Evolutionary conservation across 2,888 invertebrate species (phyloP).

Genomic region (Nomada ruficornis): DNA sequence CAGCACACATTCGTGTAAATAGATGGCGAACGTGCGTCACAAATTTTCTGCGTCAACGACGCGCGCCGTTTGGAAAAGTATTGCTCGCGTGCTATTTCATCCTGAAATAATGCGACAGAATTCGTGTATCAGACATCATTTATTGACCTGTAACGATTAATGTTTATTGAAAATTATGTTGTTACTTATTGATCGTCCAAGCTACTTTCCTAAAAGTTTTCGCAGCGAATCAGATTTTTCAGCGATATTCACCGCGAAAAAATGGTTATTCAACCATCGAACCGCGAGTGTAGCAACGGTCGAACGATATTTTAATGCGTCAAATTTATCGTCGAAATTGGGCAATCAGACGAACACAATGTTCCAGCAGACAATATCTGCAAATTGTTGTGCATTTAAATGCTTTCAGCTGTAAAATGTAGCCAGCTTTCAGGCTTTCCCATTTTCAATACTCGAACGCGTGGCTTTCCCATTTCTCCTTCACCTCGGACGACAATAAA

Average conservation of each 20-base stretch:
- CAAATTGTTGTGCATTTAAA: conserved; percentile 46
- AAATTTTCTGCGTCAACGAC: conserved; percentile 13
- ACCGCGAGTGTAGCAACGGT: not conserved
- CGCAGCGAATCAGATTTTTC: not conserved
- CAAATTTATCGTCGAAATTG: conserved; percentile 39
- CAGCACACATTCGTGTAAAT: conserved; percentile 30
- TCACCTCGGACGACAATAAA: conserved; percentile 15
- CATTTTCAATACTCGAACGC: not conserved
- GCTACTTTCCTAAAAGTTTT: not conserved
- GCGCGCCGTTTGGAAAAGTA: conserved; percentile 2
- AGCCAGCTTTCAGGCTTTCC: conserved; percentile 33
- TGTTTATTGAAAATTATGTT: not conserved
- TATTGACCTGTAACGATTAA: too few species aligned
- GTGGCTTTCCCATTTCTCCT: not conserved
- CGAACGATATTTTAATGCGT: conserved; percentile 31
- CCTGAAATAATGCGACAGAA: not conserved
- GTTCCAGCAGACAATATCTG: conserved; percentile 21
- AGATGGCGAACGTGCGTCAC: conserved; percentile 45
- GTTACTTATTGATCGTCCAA: not conserved
- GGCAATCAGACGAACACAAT: conserved; percentile 33
- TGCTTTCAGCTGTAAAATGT: conserved; percentile 42
- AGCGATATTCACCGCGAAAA: not conserved
- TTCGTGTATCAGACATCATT: too few species aligned
- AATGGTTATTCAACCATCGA: not conserved
- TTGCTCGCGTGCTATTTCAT: not conserved